Evolutionary conservation across 2,113 vertebrate genomes (phyloP), one percentile per base, ranked within the genome.

Genomic region (Monopterus albus): DNA sequence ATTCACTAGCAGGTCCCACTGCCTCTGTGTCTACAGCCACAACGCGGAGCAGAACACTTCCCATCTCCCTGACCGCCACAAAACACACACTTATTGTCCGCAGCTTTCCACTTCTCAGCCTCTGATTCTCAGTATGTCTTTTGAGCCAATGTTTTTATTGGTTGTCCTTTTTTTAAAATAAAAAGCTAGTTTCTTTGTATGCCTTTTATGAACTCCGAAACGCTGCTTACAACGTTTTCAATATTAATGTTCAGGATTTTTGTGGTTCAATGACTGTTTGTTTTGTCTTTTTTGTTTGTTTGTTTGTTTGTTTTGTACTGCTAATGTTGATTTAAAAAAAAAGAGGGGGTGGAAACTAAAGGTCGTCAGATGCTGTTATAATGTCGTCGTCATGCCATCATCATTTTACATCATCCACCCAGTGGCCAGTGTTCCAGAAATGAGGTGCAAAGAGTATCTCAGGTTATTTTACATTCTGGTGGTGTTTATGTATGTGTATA

Each of bases 401-500:
- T 85, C 85, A 75, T 84, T 75, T 87, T 61, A 26, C 83, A 56
- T 85, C 82, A 86, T 89, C 81, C 68, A 51, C 86, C 77, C 88
- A 84, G 84, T 86, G 88, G 88, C 88, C 90, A 91, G 91, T 91
- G 81, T 90, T 92, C 89, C 91, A 91, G 91, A 89, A 91, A 93
- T 94, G 93, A 94, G 93, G 92, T 93, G 93, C 92, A 91, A 86
- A 86, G 84, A 91, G 93, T 92, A 93, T 94, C 94, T 94, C 94
- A 94, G 93, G 94, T 94, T 92, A 91, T 90, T 93, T 92, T 90
- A 77, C 88, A 91, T 93, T 91, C 87, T 89, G 90, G 89, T 92
- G 90, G 90, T 92, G 92, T 92, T 87, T 81, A 82, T 92, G 84
- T 89, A 85, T 93, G 87, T 90, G 84, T 92, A 91, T 88, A 88